These are phyloP conservation scores for Nibea coibor DNA, from an alignment of 2,113 vertebrate genomes.

Conservation along the genomic window DNA sequence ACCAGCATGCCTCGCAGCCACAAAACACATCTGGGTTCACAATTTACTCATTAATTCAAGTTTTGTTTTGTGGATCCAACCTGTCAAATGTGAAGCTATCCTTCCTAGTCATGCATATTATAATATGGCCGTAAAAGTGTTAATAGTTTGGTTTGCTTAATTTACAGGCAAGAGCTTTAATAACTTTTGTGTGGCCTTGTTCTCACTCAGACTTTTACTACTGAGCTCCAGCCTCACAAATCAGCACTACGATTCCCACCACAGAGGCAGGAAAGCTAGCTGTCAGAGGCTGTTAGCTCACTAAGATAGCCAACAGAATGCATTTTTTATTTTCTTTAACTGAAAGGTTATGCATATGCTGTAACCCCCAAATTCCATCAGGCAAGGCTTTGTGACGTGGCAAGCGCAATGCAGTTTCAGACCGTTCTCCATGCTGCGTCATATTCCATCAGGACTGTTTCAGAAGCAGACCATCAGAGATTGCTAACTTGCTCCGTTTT, in stretches of 20 bases:
- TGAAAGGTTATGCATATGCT: no score
- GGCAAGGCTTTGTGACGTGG: no score
- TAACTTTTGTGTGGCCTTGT: background rate
- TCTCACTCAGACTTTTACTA: background rate
- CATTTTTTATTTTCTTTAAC: no score
- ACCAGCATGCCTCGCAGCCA: conserved; percentile 10
- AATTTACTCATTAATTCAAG: conserved; percentile 6
- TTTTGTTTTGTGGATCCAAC: background rate
- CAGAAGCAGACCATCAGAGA: no score
- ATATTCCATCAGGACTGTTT: no score
- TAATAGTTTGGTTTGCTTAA: background rate
- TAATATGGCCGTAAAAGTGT: background rate
- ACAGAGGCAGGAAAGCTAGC: background rate
- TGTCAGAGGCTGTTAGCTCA: background rate
- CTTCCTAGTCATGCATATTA: background rate
- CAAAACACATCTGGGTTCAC: conserved; percentile 44
- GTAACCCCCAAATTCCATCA: no score
- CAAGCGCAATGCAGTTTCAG: no score
- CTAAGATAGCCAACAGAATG: background rate
- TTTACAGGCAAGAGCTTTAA: background rate
- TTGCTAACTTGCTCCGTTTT: no score
- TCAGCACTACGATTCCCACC: background rate
- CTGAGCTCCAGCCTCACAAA: background rate
- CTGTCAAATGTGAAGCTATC: background rate
- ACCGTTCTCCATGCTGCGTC: no score